These are phyloP conservation scores for Zaprionus bogoriensis DNA, from an alignment of 2,888 invertebrate genomes.

Conservation along the genomic window DNA sequence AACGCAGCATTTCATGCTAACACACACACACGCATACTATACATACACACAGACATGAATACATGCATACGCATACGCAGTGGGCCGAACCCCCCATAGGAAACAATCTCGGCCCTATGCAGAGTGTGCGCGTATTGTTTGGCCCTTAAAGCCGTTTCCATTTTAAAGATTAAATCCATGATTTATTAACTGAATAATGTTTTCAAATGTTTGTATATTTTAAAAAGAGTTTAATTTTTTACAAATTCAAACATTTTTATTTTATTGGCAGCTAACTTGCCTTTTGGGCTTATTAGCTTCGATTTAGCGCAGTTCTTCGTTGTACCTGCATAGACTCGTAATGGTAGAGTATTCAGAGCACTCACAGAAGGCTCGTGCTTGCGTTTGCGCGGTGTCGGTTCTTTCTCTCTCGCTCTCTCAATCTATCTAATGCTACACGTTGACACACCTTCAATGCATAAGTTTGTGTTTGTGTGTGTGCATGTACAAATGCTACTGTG, in stretches of 20 bases:
- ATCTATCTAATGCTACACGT: constrained; percentile 11
- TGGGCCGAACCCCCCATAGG: not conserved
- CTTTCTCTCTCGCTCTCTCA: constrained; percentile 2
- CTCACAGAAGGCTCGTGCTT: not conserved
- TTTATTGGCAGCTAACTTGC: no score
- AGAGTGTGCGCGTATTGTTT: no score
- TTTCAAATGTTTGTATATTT: no score
- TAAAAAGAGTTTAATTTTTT: no score
- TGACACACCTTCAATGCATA: constrained; percentile 20
- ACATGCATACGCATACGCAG: not conserved
- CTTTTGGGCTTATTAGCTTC: no score
- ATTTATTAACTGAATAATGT: no score
- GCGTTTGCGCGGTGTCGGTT: constrained; percentile 20
- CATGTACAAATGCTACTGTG: not conserved
- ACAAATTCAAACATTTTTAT: no score
- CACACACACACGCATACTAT: not conserved
- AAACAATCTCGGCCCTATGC: not conserved
- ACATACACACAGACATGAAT: not conserved
- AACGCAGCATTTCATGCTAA: constrained; percentile 10
- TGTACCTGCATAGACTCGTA: no score
- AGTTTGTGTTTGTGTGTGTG: not conserved
- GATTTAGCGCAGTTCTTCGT: no score
- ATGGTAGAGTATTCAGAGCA: constrained; percentile 15
- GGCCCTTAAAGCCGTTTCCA: no score
- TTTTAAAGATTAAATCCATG: no score